phyloP scores from a whole-genome alignment of 2,113 vertebrate genomes.

The Prinia subflava region DNA sequence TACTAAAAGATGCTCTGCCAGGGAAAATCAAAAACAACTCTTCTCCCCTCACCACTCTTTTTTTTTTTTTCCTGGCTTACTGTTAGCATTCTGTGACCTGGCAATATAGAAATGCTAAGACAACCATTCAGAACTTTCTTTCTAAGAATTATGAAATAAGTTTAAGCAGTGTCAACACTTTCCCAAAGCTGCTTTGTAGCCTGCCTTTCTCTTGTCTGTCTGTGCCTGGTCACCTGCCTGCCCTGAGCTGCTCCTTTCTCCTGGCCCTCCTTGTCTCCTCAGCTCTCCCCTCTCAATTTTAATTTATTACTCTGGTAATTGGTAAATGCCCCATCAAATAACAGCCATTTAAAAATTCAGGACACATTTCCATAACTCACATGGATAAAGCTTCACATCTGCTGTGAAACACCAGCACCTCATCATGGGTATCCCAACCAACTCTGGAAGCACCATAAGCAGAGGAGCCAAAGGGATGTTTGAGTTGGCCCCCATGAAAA shows the following conservation, averaged over 20 bases:
- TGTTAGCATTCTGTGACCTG: background rate
- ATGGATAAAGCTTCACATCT: background rate
- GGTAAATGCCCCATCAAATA: background rate
- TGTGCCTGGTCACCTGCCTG: background rate
- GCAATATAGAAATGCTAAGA: background rate
- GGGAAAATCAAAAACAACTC: accelerated
- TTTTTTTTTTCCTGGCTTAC: background rate
- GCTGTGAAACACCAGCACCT: background rate
- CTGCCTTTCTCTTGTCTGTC: background rate
- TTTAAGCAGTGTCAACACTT: background rate
- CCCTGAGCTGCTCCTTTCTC: background rate
- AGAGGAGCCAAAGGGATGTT: background rate
- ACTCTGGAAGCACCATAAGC: accelerated
- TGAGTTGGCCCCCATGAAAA: background rate
- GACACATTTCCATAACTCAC: background rate
- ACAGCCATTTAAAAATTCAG: background rate
- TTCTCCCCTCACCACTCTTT: accelerated
- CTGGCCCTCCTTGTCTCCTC: background rate
- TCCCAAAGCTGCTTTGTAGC: background rate
- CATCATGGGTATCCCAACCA: background rate
- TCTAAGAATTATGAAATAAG: background rate
- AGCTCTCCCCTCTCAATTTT: background rate
- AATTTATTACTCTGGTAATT: background rate
- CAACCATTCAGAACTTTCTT: background rate
- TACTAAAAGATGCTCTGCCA: background rate